Conservation (phyloP, 2,888 invertebrate genomes). For the Idaea dimidiata region DNA sequence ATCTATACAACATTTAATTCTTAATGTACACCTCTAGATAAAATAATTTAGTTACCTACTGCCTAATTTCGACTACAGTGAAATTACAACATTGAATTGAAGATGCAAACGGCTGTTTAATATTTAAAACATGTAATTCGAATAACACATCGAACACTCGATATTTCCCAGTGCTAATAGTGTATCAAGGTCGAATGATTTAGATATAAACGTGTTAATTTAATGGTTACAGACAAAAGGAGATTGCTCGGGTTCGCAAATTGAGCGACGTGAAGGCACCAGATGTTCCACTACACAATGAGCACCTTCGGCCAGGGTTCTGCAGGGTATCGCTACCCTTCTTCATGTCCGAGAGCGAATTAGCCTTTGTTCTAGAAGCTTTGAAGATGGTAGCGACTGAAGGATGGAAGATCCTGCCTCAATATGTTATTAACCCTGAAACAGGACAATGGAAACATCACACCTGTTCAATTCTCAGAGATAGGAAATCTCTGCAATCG, state of each 20-base stretch:
- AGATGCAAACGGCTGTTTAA: neutral
- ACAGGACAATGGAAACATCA: slow-evolving; percentile 95
- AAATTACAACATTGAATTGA: neutral
- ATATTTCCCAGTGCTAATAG: slow-evolving; percentile 35
- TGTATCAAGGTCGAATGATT: slow-evolving; percentile 36
- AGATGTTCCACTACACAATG: slow-evolving; percentile 75
- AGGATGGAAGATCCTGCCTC: slow-evolving; percentile 93
- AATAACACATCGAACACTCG: slow-evolving; percentile 26
- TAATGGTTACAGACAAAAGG: slow-evolving; percentile 65
- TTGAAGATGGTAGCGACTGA: slow-evolving; percentile 93
- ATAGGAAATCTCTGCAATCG: slow-evolving; percentile 90
- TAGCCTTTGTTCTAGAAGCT: slow-evolving; percentile 91
- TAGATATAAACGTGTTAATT: slow-evolving; percentile 23
- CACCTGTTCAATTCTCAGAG: slow-evolving; percentile 88
- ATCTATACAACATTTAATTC: too few species aligned
- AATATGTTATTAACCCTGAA: slow-evolving; percentile 92
- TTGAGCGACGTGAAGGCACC: slow-evolving; percentile 66
- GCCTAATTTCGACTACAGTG: neutral
- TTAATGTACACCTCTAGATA: too few species aligned
- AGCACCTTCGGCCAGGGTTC: slow-evolving; percentile 92
- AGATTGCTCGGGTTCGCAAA: slow-evolving; percentile 66
- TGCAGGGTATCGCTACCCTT: slow-evolving; percentile 92
- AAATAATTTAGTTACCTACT: too few species aligned
- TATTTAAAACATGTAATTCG: slow-evolving; percentile 16
- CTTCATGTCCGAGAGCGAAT: slow-evolving; percentile 89